Conservation (phyloP, 2,113 vertebrate genomes). For the Pelusios castaneus region DNA sequence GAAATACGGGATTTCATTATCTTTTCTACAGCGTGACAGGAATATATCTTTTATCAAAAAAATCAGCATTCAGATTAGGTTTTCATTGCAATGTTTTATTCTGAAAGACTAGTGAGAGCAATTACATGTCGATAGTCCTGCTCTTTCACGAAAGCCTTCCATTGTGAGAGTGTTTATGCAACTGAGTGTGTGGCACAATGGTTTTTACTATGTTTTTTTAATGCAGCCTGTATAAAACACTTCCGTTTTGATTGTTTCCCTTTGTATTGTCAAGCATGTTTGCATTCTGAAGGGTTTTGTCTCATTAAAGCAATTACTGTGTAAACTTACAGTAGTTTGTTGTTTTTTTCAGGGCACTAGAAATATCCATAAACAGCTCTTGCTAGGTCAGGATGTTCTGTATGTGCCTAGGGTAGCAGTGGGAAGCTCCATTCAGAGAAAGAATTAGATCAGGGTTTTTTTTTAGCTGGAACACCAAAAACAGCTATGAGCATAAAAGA, state of each 20-base stretch:
- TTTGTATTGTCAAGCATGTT: constrained; percentile 72
- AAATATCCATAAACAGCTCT: constrained; percentile 67
- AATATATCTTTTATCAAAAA: constrained; percentile 57
- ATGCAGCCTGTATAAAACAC: constrained; percentile 75
- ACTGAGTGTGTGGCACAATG: constrained; percentile 58
- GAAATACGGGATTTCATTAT: constrained; percentile 47
- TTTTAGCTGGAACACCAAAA: constrained; percentile 43
- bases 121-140: constrained; percentile 63
- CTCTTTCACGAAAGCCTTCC: constrained; percentile 66
- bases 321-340: constrained; percentile 67
- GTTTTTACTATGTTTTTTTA: constrained; percentile 56
- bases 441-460: neutral
- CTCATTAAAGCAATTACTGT: constrained; percentile 79
- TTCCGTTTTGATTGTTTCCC: constrained; percentile 76
- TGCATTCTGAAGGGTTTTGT: constrained; percentile 61
- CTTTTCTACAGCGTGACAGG: constrained; percentile 43
- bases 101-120: constrained; percentile 67
- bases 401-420: constrained; percentile 50
- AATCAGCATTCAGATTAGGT: constrained; percentile 52
- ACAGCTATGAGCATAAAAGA: neutral
- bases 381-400: constrained; percentile 52
- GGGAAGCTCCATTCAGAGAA: constrained; percentile 41
- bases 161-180: constrained; percentile 71
- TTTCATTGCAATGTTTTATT: constrained; percentile 61
- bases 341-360: constrained; percentile 66